Percentiles rank a stretch among this genome's conserved stretches.
These are phyloP conservation scores for Petrocephalus zakoni DNA, from an alignment of 2,113 vertebrate species.

Conservation along the genomic window DNA sequence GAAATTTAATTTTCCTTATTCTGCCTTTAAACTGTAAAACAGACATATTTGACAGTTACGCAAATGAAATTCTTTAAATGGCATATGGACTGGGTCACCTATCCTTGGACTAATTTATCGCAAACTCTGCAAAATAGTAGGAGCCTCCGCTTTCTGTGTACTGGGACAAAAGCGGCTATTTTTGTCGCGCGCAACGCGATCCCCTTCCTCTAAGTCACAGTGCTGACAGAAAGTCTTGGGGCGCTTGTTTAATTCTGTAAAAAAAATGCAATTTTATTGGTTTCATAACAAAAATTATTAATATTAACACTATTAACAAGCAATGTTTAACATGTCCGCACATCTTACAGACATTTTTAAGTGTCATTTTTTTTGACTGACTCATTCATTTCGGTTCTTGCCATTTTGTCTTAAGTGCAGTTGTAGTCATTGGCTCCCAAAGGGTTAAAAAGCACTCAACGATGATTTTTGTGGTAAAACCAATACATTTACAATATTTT, in stretches of 20 bases:
- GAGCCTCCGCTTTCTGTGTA: not conserved
- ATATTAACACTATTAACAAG: not conserved
- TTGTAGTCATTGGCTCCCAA: not conserved
- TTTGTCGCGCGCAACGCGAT: not conserved
- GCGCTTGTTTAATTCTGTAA: not conserved
- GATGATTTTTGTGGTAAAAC: not conserved
- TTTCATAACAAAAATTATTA: not conserved
- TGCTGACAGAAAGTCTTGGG: not conserved
- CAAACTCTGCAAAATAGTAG: not conserved
- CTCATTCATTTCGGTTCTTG: not conserved
- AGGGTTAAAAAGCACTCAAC: not conserved
- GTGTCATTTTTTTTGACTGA: not conserved
- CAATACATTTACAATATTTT: not conserved
- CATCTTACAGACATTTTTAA: not conserved
- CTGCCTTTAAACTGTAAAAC: not conserved
- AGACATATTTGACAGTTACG: not conserved
- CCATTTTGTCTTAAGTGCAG: not conserved
- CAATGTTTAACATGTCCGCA: not conserved
- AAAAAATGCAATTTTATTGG: not conserved
- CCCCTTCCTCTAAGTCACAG: not conserved
- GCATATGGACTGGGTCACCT: not conserved
- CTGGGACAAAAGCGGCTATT: not conserved
- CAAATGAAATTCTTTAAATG: not conserved
- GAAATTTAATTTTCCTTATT: not conserved
- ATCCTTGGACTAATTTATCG: not conserved